Base-by-base conservation (phyloP, 2,797 vertebrate species). In the Sebastiscus albofasciatus region DNA sequence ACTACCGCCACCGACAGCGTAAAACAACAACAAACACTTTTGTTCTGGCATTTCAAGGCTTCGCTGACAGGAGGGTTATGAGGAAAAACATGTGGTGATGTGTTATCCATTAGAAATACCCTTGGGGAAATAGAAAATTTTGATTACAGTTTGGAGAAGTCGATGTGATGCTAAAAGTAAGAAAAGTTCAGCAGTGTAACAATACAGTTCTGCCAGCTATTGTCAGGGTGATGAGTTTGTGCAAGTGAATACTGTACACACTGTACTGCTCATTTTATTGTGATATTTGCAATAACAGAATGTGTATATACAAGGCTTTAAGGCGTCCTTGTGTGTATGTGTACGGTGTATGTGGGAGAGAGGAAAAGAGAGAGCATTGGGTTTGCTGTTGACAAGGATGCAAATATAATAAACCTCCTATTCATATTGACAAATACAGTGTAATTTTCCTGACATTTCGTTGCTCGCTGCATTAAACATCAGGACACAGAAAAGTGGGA, bases 361-460 rank as follows among this genome's bases (percentile, higher is more conserved):
- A 12, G 18, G 16, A 26, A 46, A 18, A 46, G 4, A 12, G 8
- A 62, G 24, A 60, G 61, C 12, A 46, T 42, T 36, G 24, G 36
- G 67, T 36, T 71, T 58, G 27, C 27, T 64, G 29, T 33, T 77
- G 75, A 62, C 64, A 70, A 20, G 42, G 54, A 67, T 77, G 77
- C 67, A 80, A 80, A 71, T 83, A 67, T 56, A 73, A 56, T 80
- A 77, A 74, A 79, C 36, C 68, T 65, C 13, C 54, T 73, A 70
- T 84, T 79, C 36, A 79, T 59, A n/a, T 62, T 72, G 69, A 80
- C 72, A 85, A 71, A 78, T 26, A 33, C 61, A 52, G 31, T 77
- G 70, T 67, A 79, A 80, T 80, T 74, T 62, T 67, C 11, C 49
- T 75, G 77, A 75, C 61, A 69, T 76, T 27, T 65, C 20, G 49